phyloP scores from a whole-genome alignment of 2,888 invertebrate species.

The Trichogramma dendrolimi region DNA sequence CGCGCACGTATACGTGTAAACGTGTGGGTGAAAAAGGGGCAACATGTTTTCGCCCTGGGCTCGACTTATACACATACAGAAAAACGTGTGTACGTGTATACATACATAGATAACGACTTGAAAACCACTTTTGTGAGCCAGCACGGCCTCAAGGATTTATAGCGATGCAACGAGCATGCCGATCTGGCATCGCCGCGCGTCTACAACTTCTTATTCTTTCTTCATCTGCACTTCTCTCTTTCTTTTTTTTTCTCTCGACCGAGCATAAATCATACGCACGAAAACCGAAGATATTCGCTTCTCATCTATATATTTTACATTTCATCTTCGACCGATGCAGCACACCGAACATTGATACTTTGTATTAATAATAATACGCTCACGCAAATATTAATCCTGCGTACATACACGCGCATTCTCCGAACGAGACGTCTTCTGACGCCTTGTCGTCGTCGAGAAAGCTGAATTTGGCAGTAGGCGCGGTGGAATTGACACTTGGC shows the following conservation, averaged over 20 bases:
- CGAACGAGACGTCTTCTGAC: constrained; percentile 43
- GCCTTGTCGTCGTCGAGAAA: not conserved
- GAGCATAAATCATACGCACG: not conserved
- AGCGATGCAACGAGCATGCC: constrained; percentile 46
- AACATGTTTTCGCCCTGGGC: too few relatives aligned
- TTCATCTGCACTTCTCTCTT: constrained; percentile 8
- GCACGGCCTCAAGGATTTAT: constrained; percentile 46
- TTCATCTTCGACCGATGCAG: constrained; percentile 30
- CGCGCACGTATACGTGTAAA: not conserved
- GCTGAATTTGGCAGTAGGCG: constrained; percentile 16
- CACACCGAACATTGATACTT: constrained; percentile 43
- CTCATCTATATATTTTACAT: too few relatives aligned
- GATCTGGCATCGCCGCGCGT: constrained; percentile 40
- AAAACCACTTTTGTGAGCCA: constrained; percentile 49
- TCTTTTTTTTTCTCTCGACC: constrained; percentile 1
- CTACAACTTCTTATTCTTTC: constrained; percentile 7
- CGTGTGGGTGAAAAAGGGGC: not conserved
- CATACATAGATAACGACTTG: constrained; percentile 50
- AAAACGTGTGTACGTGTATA: constrained; percentile 35
- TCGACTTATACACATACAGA: too few relatives aligned
- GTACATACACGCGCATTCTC: constrained; percentile 39
- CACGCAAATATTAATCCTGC: constrained; percentile 47
- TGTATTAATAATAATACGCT: constrained; percentile 14
- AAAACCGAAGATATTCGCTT: too few relatives aligned
- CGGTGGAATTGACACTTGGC: constrained; percentile 27